A percentile compares a stretch with the other conserved stretches of the same genome.
Evolutionary conservation across 2,113 vertebrate species (phyloP).

Genomic region (Rhodinocichla rosea): DNA sequence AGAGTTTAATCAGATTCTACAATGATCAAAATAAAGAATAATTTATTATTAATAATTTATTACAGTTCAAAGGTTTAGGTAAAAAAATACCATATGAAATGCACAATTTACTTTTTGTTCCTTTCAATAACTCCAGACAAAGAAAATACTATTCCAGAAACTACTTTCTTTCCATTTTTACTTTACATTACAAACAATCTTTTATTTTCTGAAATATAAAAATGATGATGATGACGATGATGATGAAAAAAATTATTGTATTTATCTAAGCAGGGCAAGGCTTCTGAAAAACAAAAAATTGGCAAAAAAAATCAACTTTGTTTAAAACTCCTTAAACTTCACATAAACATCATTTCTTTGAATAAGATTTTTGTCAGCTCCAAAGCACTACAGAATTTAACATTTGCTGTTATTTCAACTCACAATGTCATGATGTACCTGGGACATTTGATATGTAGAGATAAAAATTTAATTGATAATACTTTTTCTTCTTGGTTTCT

Average conservation of each 20-base stretch:
- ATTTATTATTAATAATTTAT: not conserved
- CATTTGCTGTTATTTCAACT: not conserved
- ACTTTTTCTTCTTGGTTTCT: not conserved
- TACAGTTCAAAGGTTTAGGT: not conserved
- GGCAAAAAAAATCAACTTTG: not conserved
- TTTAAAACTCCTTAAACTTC: not conserved
- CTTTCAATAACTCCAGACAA: not conserved
- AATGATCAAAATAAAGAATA: not conserved
- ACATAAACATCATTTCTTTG: not conserved
- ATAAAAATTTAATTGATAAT: not conserved
- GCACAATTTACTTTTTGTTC: not conserved
- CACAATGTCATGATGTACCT: not conserved
- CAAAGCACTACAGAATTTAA: not conserved
- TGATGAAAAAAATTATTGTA: rapidly evolving
- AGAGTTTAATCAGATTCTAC: not conserved
- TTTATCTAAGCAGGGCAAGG: not conserved
- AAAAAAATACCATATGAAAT: not conserved
- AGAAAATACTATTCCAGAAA: not conserved
- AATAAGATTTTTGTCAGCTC: not conserved
- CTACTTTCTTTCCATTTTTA: not conserved
- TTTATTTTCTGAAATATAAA: not conserved
- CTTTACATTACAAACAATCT: not conserved
- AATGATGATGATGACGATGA: not conserved
- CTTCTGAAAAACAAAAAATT: not conserved
- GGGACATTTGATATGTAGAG: not conserved